Base-by-base conservation (phyloP, 35 echinoderm and acorn worm genomes). In the Diadema setosum region DNA sequence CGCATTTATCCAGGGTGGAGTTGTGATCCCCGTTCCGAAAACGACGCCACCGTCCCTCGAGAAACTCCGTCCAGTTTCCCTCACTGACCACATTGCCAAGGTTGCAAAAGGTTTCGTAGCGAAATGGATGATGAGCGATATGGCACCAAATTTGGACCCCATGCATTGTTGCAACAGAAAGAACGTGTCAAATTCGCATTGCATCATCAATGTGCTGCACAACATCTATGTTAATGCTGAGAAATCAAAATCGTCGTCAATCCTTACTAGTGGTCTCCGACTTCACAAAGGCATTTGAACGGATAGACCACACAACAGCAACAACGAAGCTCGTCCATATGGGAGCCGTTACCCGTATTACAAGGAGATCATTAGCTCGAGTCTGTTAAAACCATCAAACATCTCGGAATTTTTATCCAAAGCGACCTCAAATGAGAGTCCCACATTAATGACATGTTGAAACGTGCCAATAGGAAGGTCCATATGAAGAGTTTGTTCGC, bases 21-120 rank as follows among this genome's bases (percentile, higher is more conserved):
- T 91, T 65, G 81, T 91, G 2, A 43, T 55, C 12, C 89, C 89
- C 5, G 48, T 91, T 33, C 89, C 82, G 2, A 90, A 83, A 49
- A 60, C 50, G n/a, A 84, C 35, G 32, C 81, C 60, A 5, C 75
- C 87, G 16, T 46, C 36, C 8, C 67, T 52, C 9, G 48, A 91
- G 18, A 40, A 91, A 45, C 24, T 90, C 5, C 27, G 88, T 17
- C 88, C 88, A 21, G 42, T 83, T n/a, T 56, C 88, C 14, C 59
- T 90, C 0, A 90, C 88, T 18, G 88, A 12, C 24, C 69, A 0
- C 27, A n/a, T n/a, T n/a, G n/a, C n/a, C n/a, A n/a, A n/a, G n/a
- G n/a, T n/a, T n/a, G n/a, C n/a, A n/a, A n/a, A 80, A 43, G 39
- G 34, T 9, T 49, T 88, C 36, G 33, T 69, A 3, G 49, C 80